phyloP scores from a whole-genome alignment of 2,113 vertebrate species.

The Pelmatolapia mariae region DNA sequence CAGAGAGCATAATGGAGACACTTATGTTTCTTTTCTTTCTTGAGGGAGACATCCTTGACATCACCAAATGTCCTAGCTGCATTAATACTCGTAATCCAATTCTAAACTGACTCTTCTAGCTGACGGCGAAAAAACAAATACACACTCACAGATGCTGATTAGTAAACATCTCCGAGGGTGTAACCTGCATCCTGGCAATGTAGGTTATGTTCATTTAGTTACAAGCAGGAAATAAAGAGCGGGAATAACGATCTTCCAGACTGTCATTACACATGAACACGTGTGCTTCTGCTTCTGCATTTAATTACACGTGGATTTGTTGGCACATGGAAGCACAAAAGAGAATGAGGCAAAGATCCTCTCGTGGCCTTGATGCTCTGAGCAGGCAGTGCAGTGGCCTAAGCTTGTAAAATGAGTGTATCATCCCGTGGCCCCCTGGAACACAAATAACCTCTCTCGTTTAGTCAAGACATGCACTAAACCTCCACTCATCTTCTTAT shows the following conservation, averaged over 20 bases:
- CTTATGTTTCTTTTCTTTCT: background rate
- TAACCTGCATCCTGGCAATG: background rate
- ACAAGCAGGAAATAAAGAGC: background rate
- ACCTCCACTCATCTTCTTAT: conserved; percentile 49
- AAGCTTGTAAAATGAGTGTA: conserved; percentile 34
- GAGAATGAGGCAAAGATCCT: background rate
- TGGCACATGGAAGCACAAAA: background rate
- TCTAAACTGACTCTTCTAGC: background rate
- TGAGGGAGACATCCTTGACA: background rate
- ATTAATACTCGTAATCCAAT: background rate
- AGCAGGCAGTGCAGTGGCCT: background rate
- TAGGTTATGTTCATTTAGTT: background rate
- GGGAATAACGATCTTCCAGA: background rate
- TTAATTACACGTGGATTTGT: conserved; percentile 2
- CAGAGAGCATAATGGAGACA: background rate
- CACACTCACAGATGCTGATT: background rate
- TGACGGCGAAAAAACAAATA: background rate
- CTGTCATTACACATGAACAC: background rate
- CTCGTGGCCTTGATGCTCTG: background rate
- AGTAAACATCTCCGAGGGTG: background rate
- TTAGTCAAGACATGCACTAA: conserved; percentile 39
- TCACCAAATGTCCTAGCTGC: background rate
- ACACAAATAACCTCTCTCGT: conserved; percentile 44
- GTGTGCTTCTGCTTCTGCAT: background rate
- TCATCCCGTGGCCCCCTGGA: conserved; percentile 1